Evolutionary conservation across 2,113 vertebrate species (phyloP).

Genomic region (Bos taurus): ARS-UCD2.0 NC_037337.1:1406501-1407000

Average conservation of each 20-base stretch:
- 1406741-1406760: background rate
- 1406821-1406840: background rate
- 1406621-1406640: background rate
- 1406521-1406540: background rate
- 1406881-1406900: background rate
- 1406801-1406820: background rate
- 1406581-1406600: background rate
- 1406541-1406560: background rate
- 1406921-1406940: background rate
- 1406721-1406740: background rate
- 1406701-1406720: background rate
- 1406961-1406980: background rate
- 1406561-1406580: background rate
- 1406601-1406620: background rate
- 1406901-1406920: accelerated
- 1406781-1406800: background rate
- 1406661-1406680: background rate
- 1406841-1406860: background rate
- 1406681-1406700: background rate
- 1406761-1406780: background rate
- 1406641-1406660: background rate
- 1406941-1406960: background rate
- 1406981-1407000: background rate
- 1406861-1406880: background rate
- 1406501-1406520: background rate